phyloP scores from a whole-genome alignment of 2,888 invertebrate genomes.

The Melanostoma scalare region DNA sequence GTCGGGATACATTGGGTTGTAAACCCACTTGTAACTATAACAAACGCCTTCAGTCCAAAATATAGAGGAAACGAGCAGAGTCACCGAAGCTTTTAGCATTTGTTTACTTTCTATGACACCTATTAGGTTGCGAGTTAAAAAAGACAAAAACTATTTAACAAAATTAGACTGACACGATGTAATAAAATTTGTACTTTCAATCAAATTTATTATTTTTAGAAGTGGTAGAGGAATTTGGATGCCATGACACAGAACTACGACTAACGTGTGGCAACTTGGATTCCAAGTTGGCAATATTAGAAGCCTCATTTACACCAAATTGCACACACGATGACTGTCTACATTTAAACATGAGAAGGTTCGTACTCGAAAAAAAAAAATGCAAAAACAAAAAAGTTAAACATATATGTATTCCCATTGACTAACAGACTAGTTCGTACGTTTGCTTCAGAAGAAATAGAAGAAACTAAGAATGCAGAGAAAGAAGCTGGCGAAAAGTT shows the following conservation, averaged over 20 bases:
- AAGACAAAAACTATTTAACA: no score
- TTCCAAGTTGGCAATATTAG: conserved; percentile 85
- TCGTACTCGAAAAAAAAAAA: neutral
- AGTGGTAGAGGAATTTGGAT: conserved; percentile 86
- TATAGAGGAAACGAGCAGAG: no score
- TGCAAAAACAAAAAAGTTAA: neutral
- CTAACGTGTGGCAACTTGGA: conserved; percentile 86
- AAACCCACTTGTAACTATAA: no score
- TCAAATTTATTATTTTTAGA: conserved; percentile 81
- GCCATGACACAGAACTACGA: conserved; percentile 85
- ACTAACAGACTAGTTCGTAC: conserved; percentile 48
- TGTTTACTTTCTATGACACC: no score
- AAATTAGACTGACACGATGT: no score
- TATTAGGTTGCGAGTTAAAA: no score
- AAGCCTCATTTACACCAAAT: conserved; percentile 84
- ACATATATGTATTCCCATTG: neutral
- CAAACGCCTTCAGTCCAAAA: no score
- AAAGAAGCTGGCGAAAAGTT: conserved; percentile 75
- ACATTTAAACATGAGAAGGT: conserved; percentile 74
- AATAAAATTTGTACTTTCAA: neutral
- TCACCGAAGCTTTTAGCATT: no score
- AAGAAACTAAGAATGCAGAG: conserved; percentile 69
- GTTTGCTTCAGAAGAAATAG: conserved; percentile 53
- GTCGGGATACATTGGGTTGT: no score
- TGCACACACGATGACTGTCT: conserved; percentile 75